phyloP scores from a whole-genome alignment of 2,797 vertebrate species.

The Poeciliopsis turneri region DNA sequence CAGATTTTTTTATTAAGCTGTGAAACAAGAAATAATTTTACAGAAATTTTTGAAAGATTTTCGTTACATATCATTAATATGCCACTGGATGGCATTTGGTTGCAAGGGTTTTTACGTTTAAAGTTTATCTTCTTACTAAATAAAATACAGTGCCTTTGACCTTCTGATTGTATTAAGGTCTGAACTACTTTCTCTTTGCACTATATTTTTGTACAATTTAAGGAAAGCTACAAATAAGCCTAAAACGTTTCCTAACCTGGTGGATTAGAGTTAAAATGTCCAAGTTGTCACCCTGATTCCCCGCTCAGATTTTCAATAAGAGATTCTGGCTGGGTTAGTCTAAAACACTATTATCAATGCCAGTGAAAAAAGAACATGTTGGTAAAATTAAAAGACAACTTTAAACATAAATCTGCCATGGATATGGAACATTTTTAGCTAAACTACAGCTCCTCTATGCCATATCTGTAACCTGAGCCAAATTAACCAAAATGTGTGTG shows the following conservation, averaged over 20 bases:
- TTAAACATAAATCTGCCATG: not conserved
- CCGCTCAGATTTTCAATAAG: not conserved
- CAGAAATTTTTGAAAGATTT: not conserved
- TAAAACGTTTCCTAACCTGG: not conserved
- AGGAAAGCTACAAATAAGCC: not conserved
- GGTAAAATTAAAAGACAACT: not conserved
- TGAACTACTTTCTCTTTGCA: constrained; percentile 13
- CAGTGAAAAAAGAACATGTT: not conserved
- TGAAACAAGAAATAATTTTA: constrained; percentile 4
- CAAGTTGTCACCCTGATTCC: not conserved
- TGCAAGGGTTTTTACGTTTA: not conserved
- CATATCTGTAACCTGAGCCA: constrained; percentile 37
- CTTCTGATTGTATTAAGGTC: constrained; percentile 2
- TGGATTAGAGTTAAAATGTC: not conserved
- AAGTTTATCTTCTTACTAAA: not conserved
- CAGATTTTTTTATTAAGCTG: constrained; percentile 18
- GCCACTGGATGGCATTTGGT: constrained; percentile 12
- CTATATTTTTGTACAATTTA: constrained; percentile 4
- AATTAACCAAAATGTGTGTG: not conserved
- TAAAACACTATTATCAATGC: not conserved
- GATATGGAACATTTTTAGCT: not conserved
- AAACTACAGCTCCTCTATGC: not conserved
- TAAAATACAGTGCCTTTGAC: constrained; percentile 4
- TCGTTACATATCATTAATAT: not conserved
- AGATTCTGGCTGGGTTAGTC: not conserved